Conservation (phyloP, 2,888 invertebrate genomes). For the Ethmia dodecea region DNA sequence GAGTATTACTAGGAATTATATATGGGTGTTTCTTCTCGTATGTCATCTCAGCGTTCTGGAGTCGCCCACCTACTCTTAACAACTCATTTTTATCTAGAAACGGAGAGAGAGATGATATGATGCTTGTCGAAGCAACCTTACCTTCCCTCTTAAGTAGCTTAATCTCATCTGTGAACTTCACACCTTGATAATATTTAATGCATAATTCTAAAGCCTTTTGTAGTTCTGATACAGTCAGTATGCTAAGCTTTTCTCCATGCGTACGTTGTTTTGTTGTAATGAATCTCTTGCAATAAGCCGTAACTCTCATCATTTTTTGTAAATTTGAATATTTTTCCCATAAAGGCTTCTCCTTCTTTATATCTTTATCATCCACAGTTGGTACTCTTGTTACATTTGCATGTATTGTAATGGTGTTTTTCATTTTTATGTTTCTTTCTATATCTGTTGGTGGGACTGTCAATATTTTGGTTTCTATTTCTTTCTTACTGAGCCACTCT, state of each 20-base stretch:
- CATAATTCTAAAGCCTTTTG: background rate
- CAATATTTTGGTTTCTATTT: background rate
- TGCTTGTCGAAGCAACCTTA: background rate
- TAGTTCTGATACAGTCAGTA: background rate
- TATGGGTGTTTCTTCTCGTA: background rate
- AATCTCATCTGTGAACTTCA: background rate
- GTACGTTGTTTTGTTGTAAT: background rate
- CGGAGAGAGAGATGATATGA: background rate
- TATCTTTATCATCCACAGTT: no score
- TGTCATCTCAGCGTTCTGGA: background rate
- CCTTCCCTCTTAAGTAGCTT: no score
- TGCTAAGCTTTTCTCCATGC: background rate
- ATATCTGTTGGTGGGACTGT: background rate
- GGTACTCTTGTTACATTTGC: no score
- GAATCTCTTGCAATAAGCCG: no score
- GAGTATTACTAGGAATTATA: background rate
- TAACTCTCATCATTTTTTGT: no score
- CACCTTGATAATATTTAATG: background rate
- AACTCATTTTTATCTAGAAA: background rate
- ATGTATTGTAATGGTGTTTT: background rate
- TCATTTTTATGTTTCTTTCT: background rate
- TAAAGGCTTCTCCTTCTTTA: no score
- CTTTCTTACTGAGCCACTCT: no score
- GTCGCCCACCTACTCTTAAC: background rate
- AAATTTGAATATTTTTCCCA: no score